A percentile compares a stretch with the other conserved stretches of the same genome.
phyloP scores from a whole-genome alignment of 2,113 vertebrate species.

The Eptesicus fuscus region DNA sequence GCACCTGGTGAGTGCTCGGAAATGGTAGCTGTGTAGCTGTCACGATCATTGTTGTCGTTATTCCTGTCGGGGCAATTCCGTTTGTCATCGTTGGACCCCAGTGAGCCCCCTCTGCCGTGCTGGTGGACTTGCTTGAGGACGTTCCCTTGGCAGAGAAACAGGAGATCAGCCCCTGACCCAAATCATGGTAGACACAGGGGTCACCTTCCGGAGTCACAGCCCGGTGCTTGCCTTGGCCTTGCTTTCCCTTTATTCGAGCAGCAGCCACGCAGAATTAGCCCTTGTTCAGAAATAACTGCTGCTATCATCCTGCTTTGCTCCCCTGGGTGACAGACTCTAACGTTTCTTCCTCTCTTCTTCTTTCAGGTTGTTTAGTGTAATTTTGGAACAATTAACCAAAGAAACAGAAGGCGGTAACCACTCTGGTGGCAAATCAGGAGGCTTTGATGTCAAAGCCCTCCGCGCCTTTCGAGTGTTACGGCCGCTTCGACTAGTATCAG shows the following conservation, averaged over 20 bases:
- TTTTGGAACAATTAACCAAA: slow-evolving; percentile 99
- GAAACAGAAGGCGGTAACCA: slow-evolving; percentile 87
- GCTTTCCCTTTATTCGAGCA: slow-evolving; percentile 4
- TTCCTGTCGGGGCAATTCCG: not conserved
- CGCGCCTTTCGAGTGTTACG: slow-evolving; percentile 98
- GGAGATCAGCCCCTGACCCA: not conserved
- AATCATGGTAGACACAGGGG: not conserved
- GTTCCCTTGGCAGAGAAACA: not conserved
- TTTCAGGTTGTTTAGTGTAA: slow-evolving; percentile 98
- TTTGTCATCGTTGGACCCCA: not conserved
- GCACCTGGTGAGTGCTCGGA: fast-evolving
- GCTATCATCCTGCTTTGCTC: slow-evolving; percentile 40
- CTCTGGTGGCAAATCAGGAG: slow-evolving; percentile 93
- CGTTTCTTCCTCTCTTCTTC: slow-evolving; percentile 63
- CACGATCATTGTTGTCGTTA: fast-evolving
- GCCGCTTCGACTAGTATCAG: slow-evolving; percentile 98
- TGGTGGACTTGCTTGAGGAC: not conserved
- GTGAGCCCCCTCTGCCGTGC: not conserved
- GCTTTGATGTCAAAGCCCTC: slow-evolving; percentile 99
- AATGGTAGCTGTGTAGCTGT: not conserved
- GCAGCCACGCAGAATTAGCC: slow-evolving; percentile 31
- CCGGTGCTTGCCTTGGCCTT: not conserved
- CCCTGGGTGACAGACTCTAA: slow-evolving; percentile 59
- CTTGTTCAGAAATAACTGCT: slow-evolving; percentile 48
- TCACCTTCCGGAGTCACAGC: not conserved